phyloP scores from a whole-genome alignment of 2,888 invertebrate genomes.

The Dicyrtomina minuta region DNA sequence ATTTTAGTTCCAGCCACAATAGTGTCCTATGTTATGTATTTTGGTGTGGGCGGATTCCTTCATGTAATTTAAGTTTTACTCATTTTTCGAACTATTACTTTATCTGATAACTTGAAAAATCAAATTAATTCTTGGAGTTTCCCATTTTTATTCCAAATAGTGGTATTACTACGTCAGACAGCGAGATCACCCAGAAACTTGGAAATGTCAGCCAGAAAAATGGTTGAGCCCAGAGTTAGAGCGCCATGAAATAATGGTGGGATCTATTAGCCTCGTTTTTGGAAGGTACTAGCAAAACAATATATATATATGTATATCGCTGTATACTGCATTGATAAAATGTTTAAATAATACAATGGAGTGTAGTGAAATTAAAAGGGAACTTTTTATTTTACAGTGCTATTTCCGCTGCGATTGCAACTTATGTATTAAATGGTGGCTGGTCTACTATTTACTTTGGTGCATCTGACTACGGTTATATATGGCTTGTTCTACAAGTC shows the following conservation, averaged over 20 bases:
- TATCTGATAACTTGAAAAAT: not conserved
- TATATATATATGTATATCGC: no score
- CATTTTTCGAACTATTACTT: not conserved
- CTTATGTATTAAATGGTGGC: conserved; percentile 69
- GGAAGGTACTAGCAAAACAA: no score
- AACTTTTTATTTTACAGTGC: conserved; percentile 55
- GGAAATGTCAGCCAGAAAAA: conserved; percentile 73
- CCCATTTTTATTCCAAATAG: conserved; percentile 58
- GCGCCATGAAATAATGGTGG: conserved; percentile 68
- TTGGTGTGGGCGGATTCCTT: conserved; percentile 67
- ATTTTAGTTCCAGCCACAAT: conserved; percentile 59
- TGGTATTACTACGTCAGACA: conserved; percentile 71
- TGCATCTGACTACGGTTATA: conserved; percentile 65
- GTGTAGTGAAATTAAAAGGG: no score
- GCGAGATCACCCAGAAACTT: conserved; percentile 65
- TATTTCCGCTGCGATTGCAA: conserved; percentile 65
- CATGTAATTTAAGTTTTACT: conserved; percentile 63
- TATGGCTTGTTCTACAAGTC: conserved; percentile 68
- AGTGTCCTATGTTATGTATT: conserved; percentile 65
- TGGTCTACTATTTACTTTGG: conserved; percentile 67
- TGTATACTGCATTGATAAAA: no score
- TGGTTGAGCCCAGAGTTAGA: conserved; percentile 69
- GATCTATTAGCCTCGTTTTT: conserved; percentile 61
- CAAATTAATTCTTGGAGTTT: no score
- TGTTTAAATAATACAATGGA: no score